Conservation (phyloP, 2,797 vertebrate genomes). For the Leucoraja ocellata region DNA sequence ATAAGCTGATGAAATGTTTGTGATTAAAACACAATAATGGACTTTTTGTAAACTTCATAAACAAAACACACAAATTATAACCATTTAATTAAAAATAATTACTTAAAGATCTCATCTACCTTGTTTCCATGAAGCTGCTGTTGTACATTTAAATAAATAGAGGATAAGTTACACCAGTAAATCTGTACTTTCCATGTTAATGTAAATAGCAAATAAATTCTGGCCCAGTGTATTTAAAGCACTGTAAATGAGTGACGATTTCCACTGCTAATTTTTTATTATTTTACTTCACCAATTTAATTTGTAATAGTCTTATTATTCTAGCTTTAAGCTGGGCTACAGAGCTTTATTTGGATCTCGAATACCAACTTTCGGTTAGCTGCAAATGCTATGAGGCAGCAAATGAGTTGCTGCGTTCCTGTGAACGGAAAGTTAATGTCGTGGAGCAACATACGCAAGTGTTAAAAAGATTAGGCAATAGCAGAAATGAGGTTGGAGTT, state of each 20-base stretch:
- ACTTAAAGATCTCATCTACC: too few relatives aligned
- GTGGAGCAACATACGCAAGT: slow-evolving; percentile 76
- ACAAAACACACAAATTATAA: too few relatives aligned
- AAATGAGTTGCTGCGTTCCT: slow-evolving; percentile 78
- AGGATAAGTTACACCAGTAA: too few relatives aligned
- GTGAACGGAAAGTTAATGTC: slow-evolving; percentile 69
- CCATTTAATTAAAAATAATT: too few relatives aligned
- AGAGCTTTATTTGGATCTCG: slow-evolving; percentile 82
- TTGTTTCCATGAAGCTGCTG: too few relatives aligned
- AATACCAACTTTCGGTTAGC: slow-evolving; percentile 89
- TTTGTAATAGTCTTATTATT: slow-evolving; percentile 21
- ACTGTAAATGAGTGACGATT: neutral
- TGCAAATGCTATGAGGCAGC: slow-evolving; percentile 92
- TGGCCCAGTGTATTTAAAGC: neutral
- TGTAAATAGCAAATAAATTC: too few relatives aligned
- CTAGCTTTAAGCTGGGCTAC: slow-evolving; percentile 89
- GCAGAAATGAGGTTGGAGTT: slow-evolving; percentile 92
- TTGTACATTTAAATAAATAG: too few relatives aligned
- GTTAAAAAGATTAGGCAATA: slow-evolving; percentile 87
- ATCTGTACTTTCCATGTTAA: too few relatives aligned
- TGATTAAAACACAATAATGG: too few relatives aligned
- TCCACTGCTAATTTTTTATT: neutral
- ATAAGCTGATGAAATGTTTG: too few relatives aligned
- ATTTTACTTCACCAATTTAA: neutral
- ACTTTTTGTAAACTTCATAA: too few relatives aligned